Conservation (phyloP, 2,888 invertebrate genomes). For the Trichacis sp. region DNA sequence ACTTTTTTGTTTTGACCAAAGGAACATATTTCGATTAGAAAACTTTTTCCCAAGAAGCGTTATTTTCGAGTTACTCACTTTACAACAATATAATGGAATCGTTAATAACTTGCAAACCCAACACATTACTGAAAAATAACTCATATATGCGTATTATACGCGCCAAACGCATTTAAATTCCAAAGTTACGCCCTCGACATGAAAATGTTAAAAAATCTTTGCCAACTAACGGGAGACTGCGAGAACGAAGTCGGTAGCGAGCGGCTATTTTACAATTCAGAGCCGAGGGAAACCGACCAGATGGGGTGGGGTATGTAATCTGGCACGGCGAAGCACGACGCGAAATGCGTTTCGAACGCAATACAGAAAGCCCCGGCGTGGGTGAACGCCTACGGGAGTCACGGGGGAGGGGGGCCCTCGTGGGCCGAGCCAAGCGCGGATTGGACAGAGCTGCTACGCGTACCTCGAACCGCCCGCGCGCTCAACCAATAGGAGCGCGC, state of each 20-base stretch:
- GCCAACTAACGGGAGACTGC: too few relatives aligned
- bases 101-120: too few relatives aligned
- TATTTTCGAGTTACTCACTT: too few relatives aligned
- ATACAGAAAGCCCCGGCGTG: slow-evolving; percentile 9
- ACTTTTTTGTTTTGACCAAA: too few relatives aligned
- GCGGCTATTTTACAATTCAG: slow-evolving; percentile 31
- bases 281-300: slow-evolving; percentile 2
- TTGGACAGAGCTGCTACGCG: slow-evolving; percentile 48
- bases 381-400: slow-evolving; percentile 48
- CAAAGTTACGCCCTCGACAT: too few relatives aligned
- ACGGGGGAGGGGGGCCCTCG: slow-evolving; percentile 47
- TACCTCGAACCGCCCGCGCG: slow-evolving; percentile 43
- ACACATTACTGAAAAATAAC: too few relatives aligned
- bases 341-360: slow-evolving; percentile 22
- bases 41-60: too few relatives aligned
- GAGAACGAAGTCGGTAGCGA: slow-evolving; percentile 9
- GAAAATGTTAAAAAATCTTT: too few relatives aligned
- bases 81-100: too few relatives aligned
- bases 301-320: slow-evolving; percentile 1
- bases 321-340: neutral
- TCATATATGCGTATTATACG: too few relatives aligned
- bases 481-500: slow-evolving; percentile 50
- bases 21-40: too few relatives aligned
- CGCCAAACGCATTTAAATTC: too few relatives aligned
- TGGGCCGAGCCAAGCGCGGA: slow-evolving; percentile 53